These are phyloP conservation scores for Lophura nycthemera DNA, from an alignment of 2,113 vertebrate species.

Conservation along the genomic window DNA sequence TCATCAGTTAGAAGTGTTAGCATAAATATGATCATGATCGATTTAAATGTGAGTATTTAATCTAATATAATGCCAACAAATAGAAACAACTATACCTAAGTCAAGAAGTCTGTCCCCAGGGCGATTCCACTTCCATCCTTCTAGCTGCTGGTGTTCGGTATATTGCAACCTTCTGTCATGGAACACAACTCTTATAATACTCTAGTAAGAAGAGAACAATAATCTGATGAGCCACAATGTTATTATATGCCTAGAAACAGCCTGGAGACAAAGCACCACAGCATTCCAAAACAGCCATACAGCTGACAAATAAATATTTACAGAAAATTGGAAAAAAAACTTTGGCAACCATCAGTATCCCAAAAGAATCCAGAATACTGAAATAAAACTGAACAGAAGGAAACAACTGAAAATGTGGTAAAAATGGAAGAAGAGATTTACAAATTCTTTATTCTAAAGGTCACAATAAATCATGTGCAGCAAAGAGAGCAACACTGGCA, in stretches of 20 bases:
- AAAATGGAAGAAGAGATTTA: not conserved
- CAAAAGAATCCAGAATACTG: not conserved
- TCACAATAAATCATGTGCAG: not conserved
- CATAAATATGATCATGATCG: rapidly evolving
- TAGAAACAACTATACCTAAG: slow-evolving; percentile 71
- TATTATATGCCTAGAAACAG: not conserved
- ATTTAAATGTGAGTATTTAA: not conserved
- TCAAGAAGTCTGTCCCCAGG: slow-evolving; percentile 84
- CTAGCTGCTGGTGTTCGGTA: slow-evolving; percentile 84
- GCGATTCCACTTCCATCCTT: slow-evolving; percentile 87
- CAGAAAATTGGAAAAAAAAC: not conserved
- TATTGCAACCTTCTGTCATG: slow-evolving; percentile 85
- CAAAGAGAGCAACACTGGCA: not conserved
- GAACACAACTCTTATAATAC: slow-evolving; percentile 85
- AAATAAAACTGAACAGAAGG: not conserved
- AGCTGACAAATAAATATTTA: not conserved
- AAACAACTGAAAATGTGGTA: not conserved
- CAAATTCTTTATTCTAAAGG: not conserved
- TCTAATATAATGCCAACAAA: not conserved
- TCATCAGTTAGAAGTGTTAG: not conserved
- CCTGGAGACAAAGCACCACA: not conserved
- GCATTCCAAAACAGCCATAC: not conserved
- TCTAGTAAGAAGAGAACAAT: slow-evolving; percentile 64
- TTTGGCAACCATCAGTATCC: not conserved
- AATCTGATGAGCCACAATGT: not conserved